Base-by-base conservation (phyloP, 2,113 vertebrate genomes). In the Amphilophus citrinellus region DNA sequence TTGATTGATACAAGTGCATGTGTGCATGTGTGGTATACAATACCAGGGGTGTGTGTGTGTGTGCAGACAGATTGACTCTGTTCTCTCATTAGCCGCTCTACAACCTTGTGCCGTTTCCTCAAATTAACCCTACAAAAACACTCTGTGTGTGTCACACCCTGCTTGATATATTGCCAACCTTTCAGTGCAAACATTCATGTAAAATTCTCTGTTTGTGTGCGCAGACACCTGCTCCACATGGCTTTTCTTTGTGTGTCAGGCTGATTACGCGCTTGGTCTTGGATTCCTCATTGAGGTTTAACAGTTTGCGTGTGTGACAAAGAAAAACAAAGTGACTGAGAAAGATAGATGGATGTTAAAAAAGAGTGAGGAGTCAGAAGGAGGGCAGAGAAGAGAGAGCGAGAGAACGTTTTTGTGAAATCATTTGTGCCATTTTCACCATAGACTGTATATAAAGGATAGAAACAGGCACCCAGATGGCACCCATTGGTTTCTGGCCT, bases 111-210 rank as follows among this genome's bases (percentile, higher is more conserved):
- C 81, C 79, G 84, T 91, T 91, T 91, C 91, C 88, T 90, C 84
- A 65, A 84, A 92, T 92, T 90, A 92, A 89, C 85, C 84, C 59
- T 77, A 78, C 82, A 10, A 84, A 89, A 93, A 90, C 73, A 86
- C 20, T 24, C 20, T 35, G 8, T 27, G 84, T 65, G 27, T n/a
- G 71, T 73, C 84, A 68, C 75, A 22, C 83, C 82, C 82, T 3
- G 20, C 30, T 82, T 92, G 91, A 93, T 90, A 71, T 87, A 93
- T 92, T 61, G 88, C 87, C 87, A 61, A 37, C 65, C 56, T 10
- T 61, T 86, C 57, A 84, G 77, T 79, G 65, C 86, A 89, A 93
- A 91, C 84, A 87, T 82, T 83, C 76, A 63, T 61, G 17, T 61
- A 2, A 53, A 80, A 24, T 42, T 62, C 76, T 17, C 13, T 35